Evolutionary conservation across 2,113 vertebrate genomes (phyloP), one percentile per base, ranked within the genome.

Genomic region (Salvator merianae): DNA sequence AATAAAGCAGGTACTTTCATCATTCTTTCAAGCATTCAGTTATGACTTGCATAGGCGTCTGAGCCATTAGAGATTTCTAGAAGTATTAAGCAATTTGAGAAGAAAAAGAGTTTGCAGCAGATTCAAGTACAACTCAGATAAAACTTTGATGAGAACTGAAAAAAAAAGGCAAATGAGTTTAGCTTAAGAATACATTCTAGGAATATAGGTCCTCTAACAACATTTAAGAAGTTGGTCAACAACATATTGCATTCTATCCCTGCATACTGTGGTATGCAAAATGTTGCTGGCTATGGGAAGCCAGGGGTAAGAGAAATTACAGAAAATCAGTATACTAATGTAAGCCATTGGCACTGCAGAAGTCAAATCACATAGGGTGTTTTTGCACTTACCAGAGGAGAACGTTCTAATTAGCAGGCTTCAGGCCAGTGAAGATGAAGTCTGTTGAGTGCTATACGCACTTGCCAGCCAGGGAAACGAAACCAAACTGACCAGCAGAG

Each of bases 201-300:
- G 10, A 53, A 53, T 53, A 9, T 14, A 13, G 75, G 43, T 65
- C 43, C 63, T 7, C 18, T 80, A 18, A 55, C 3, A 77, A 53
- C 34, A 5, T 77, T 87, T 85, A 78, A 36, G 36, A 88, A 30
- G 75, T 65, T n/a, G 85, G 22, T 8, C 5, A 87, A 91, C 91
- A 83, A 83, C 65, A 90, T 88, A n/a, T 89, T 82, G 32, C 70
- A 36, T 30, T 62, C 59, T 62, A 62, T n/a, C 59, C 3, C 18
- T 62, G 59, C 4, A 16, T 7, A 22, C 59, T 62, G 18, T 62
- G 59, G 26, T 22, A 62, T 24, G 59, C 26, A 62, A 62, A 62
- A 62, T 62, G 59, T 22, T n/a, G n/a, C 26, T 62, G 59, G 59
- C 59, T 24, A 7, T 24, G 26, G 22, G 59, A 62, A 62, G 26